A percentile compares a stretch with the other conserved stretches of the same genome.
Conservation (phyloP, 2,113 vertebrate genomes). For the Paramormyrops kingsleyae region DNA sequence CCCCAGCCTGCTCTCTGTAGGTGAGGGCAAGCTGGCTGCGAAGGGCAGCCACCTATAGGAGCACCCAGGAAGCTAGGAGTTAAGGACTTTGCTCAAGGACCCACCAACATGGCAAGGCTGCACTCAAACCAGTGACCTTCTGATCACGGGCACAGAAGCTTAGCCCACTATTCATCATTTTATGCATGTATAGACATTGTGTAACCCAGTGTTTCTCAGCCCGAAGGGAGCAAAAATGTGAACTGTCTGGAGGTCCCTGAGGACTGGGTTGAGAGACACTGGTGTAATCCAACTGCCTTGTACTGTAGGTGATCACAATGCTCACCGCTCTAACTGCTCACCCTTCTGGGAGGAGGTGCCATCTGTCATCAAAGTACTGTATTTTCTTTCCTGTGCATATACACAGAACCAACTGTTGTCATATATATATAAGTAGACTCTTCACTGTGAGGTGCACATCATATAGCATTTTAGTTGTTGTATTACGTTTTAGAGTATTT, state of each 20-base stretch:
- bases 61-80: no score
- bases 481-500: neutral
- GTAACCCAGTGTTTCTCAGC: no score
- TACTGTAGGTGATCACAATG: neutral
- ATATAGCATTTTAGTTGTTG: neutral
- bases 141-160: no score
- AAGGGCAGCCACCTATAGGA: no score
- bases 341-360: neutral
- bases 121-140: no score
- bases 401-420: neutral
- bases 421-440: neutral
- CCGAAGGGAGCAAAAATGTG: no score
- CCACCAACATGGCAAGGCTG: no score
- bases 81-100: no score
- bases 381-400: neutral
- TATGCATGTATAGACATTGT: neutral
- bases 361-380: neutral
- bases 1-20: no score
- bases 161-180: neutral
- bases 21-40: no score
- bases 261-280: no score
- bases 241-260: no score
- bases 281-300: neutral
- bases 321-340: neutral
- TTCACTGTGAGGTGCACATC: neutral